Base-by-base conservation (phyloP, 2,888 invertebrate species). In the Cerceris rybyensis region DNA sequence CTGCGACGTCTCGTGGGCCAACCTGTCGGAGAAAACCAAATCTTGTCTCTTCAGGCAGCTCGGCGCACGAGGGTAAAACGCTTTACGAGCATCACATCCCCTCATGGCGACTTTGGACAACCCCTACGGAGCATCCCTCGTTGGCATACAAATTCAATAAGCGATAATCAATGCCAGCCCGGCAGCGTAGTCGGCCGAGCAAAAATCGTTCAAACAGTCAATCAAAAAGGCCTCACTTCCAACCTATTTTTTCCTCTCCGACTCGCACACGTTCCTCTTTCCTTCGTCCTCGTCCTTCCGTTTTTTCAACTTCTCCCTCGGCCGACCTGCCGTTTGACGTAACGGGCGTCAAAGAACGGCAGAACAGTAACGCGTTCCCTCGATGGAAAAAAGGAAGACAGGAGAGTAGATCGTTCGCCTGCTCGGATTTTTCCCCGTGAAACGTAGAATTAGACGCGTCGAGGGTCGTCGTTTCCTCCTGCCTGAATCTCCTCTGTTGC, bases 181-280 rank as follows among this genome's bases (percentile, higher is more conserved):
- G 87, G 84, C 87, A 82, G 85, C 81, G 88, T 86, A 86, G 86
- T 81, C 86, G 84, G 78, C 82, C 85, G 87, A 89, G 89, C 89
- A 90, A 90, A 91, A 91, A 91, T 91, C 91, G 91, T 90, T 91
- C 91, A 91, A 91, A 91, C 91, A 91, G 91, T 91, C 91, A 91
- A 91, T 91, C 91, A 91, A 90, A 28, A 90, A 88, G 86, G 81
- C 78, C 73, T 86, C 83, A 78, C 85, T 80, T 86, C 84, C 78
- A 78, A 73, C 80, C 83, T 83, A 84, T 81, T 68, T 81, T 80
- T 79, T 75, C 75, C 72, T 70, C 66, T 67, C 76, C 63, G 50
- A 2, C 63, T 68, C 58, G 28, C 28, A 28, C 75, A 82, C 70
- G 77, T 50, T 70, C 76, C 80, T 73, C 78, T 73, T 80, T 80